phyloP scores from a whole-genome alignment of 2,797 vertebrate genomes.

The Rhadinocentrus ornatus region DNA sequence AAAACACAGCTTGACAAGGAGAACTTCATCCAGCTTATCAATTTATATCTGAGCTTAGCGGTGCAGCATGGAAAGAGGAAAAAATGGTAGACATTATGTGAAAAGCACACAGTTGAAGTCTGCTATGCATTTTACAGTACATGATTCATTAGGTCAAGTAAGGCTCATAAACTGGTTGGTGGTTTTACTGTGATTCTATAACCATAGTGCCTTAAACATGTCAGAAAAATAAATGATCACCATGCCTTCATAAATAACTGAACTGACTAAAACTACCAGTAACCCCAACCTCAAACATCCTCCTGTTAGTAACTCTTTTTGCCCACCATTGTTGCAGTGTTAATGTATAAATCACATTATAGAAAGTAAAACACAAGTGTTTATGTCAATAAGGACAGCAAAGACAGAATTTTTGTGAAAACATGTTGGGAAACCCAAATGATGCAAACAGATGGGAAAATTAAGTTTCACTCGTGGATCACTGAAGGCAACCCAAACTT shows the following conservation, averaged over 20 bases:
- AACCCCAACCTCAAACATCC: neutral
- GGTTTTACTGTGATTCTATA: slow-evolving; percentile 13
- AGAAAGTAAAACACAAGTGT: neutral
- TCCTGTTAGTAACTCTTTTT: slow-evolving; percentile 10
- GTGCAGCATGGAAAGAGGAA: slow-evolving; percentile 6
- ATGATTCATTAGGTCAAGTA: slow-evolving; percentile 45
- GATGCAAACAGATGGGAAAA: slow-evolving; percentile 33
- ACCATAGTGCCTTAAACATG: slow-evolving; percentile 17
- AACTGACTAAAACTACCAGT: slow-evolving; percentile 24
- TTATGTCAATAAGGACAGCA: slow-evolving; percentile 7
- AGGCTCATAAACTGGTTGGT: slow-evolving; percentile 20
- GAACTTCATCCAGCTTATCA: slow-evolving; percentile 50
- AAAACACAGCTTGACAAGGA: slow-evolving; percentile 37
- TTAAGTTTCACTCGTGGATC: slow-evolving; percentile 21
- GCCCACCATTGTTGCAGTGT: slow-evolving; percentile 3
- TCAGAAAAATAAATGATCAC: slow-evolving; percentile 24
- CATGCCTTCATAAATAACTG: slow-evolving; percentile 1
- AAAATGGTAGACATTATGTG: neutral
- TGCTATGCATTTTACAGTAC: slow-evolving; percentile 46
- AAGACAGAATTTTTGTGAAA: slow-evolving; percentile 4
- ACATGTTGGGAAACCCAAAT: neutral
- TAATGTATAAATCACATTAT: slow-evolving; percentile 20
- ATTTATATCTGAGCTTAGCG: slow-evolving; percentile 26
- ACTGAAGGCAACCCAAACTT: slow-evolving; percentile 27
- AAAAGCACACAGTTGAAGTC: slow-evolving; percentile 17